Evolutionary conservation across 2,113 vertebrate species (phyloP), one percentile per base, ranked within the genome.

Genomic region (Neoarius graeffei): DNA sequence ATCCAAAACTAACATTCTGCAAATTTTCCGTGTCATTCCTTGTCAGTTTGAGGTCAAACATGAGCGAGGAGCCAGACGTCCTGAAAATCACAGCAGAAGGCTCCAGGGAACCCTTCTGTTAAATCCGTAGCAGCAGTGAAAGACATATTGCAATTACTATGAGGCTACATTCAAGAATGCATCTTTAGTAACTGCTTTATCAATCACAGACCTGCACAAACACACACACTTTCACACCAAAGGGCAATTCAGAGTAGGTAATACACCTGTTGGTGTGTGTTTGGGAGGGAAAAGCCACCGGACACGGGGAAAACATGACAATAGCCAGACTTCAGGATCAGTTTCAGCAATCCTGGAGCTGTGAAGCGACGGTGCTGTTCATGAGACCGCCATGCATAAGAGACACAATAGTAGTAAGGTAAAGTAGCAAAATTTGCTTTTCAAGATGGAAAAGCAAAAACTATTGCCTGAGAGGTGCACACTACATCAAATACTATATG

Each of bases 1-100:
- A 76, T 84, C 42, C 86, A 91, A 83, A 71, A 88, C 83, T 81
- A 90, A 88, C 77, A 64, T 56, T 59, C 62, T 59, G 9, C 86
- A 87, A 89, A 87, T 85, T 89, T 87, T 87, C 48, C 30, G 4
- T 85, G 85, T 64, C 71, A 60, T 85, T 87, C 64, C n/a, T 83
- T 85, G 30, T 76, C 79, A n/a, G 60, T 76, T 57, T 82, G 69
- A 90, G 87, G 69, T 54, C 9, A 80, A 71, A 67, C 59, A 83
- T 81, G 84, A 30, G 30, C 13, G 84, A 62, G 67, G 56, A 83
- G 20, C 81, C 59, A 83, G 81, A 83, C 11, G 59, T 7, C 35
- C 59, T 48, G 19, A 59, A 83, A 83, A 23, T 64, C 59, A 14
- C 35, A 25, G n/a, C 30, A 7, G 57, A 14, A 48, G 2, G 48